Base-by-base conservation (phyloP, 2,888 invertebrate species). In the Stratiomys singularior region DNA sequence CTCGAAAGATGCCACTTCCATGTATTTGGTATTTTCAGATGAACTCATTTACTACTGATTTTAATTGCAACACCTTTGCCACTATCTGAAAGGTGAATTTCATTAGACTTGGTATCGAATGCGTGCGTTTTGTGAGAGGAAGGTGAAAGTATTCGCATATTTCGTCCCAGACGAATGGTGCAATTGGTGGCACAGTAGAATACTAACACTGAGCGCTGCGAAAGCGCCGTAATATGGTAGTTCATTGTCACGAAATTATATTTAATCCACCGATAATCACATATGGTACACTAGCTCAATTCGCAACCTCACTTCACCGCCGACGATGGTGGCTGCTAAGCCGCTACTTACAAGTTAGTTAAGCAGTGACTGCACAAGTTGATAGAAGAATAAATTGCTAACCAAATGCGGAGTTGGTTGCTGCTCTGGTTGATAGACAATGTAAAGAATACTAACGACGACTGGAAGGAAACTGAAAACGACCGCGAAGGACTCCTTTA, bases 1-100 rank as follows among this genome's bases (percentile, higher is more conserved):
- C n/a, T 52, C 52, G 52, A 52, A 52, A n/a, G 52, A 13, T n/a
- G 52, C 52, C 52, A 52, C 52, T 52, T 52, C 52, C 52, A 52
- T 52, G 52, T 52, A 52, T 13, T 4, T 13, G 7, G n/a, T n/a
- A 4, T 52, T 52, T 52, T 52, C 52, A 18, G 52, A n/a, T 52
- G 52, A 52, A 52, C 52, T 9, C 52, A 52, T 52, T 52, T 52
- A 52, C 52, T 18, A 18, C 15, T 52, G 4, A 52, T 52, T 52
- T 52, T 13, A 52, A 18, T 52, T 52, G 18, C 4, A 52, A 52
- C 15, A 52, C 18, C 52, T 52, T 52, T 37, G 37, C 52, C 15
- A 52, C 15, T 18, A 13, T 52, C 52, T 52, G 52, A 4, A 52
- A 52, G 18, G 18, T 52, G 52, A 52, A 52, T 52, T 18, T 52